Base-by-base conservation (phyloP, 1,140 invertebrate species). In the Drosophila parabipectinata region DNA sequence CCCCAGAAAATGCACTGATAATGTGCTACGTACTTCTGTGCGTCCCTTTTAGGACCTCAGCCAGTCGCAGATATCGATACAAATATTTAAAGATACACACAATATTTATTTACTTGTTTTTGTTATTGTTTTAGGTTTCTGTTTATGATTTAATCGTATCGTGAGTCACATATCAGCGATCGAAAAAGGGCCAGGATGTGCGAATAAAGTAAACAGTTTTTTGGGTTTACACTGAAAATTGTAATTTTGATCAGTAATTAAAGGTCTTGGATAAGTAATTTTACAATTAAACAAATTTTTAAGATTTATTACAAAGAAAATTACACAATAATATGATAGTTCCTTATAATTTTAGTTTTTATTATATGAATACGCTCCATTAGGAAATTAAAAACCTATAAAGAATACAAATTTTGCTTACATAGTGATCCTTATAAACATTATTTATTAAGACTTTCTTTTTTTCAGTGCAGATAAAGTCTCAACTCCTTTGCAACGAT, bases 1-100 rank as follows among this genome's bases (percentile, higher is more conserved):
- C 82, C 81, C 72, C 51, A 47, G 55, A 72, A 21, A 71, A 9
- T n/a, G 9, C 24, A n/a, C 53, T 75, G 82, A 87, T 87, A 79
- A 52, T 54, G 67, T 60, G 18, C 28, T 4, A 37, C 48, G 14
- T 47, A 15, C 32, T n/a, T 1, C 10, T 47, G 8, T 9, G 30
- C 12, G 15, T 67, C 37, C 66, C 41, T 57, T 69, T 72, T 72
- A 67, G 63, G 63, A 64, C 63, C 47, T 45, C 15, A 18, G 44
- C 53, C n/a, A 15, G 12, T n/a, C 39, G 0, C 39, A 24, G 41
- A 45, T 57, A 58, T 62, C 60, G 53, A 57, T 32, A 44, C 52
- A 24, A 48, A 64, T 66, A 66, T 61, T 60, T 28, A 66, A 39
- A 44, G 57, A 66, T 28, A 24, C 14, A 18, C 18, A 45, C 24